Evolutionary conservation across 2,113 vertebrate species (phyloP).

Genomic region (Gopherus flavomarginatus): DNA sequence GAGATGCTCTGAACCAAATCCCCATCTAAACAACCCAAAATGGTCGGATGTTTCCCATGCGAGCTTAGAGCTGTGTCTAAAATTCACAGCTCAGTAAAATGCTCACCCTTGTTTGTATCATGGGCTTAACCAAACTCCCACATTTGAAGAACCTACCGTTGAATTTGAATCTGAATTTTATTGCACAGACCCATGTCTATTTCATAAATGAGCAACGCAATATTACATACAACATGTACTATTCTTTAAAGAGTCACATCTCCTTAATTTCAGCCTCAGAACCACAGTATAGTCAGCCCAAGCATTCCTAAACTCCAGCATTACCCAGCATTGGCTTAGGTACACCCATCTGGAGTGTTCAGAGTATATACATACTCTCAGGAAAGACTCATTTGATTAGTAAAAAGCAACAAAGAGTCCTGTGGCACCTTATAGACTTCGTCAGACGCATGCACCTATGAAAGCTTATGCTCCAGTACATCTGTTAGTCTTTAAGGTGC

Average conservation of each 20-base stretch:
- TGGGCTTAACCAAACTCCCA: neutral
- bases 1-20: neutral
- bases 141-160: neutral
- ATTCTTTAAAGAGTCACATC: neutral
- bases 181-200: neutral
- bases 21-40: neutral
- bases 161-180: neutral
- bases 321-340: neutral
- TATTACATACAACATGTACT: rapidly evolving
- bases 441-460: too few relatives aligned
- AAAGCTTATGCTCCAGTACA: too few relatives aligned
- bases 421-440: too few relatives aligned
- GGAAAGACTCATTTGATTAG: neutral
- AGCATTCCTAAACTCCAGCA: neutral
- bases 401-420: too few relatives aligned
- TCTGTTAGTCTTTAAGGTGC: too few relatives aligned
- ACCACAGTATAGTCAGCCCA: neutral
- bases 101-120: neutral
- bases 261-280: neutral
- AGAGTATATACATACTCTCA: neutral
- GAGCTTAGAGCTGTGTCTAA: neutral
- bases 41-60: neutral
- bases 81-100: neutral
- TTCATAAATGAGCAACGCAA: neutral
- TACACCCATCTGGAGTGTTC: neutral